A percentile compares a stretch with the other conserved stretches of the same genome.
phyloP scores from a whole-genome alignment of 2,888 invertebrate genomes.

The Drosophila macrospina region DNA sequence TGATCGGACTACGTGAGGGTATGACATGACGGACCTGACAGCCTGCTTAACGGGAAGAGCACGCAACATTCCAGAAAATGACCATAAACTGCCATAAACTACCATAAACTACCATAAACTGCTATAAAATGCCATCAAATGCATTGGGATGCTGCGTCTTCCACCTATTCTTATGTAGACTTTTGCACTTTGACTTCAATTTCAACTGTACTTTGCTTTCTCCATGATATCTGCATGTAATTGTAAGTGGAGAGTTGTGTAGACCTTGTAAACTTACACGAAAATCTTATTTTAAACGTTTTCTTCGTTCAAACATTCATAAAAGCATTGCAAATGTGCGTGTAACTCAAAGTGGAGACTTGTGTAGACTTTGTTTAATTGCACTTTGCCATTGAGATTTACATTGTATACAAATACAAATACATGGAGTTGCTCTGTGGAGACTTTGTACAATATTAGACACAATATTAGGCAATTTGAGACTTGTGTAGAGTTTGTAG shows the following conservation, averaged over 20 bases:
- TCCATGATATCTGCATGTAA: neutral
- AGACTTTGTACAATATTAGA: too few species aligned
- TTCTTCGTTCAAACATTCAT: neutral
- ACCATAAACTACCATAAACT: too few species aligned
- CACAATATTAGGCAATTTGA: too few species aligned
- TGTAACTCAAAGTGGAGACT: constrained; percentile 3
- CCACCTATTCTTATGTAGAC: constrained; percentile 15
- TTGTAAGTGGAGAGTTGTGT: constrained; percentile 4
- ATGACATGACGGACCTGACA: constrained; percentile 12
- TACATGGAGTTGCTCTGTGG: too few species aligned
- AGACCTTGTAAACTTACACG: constrained; percentile 1
- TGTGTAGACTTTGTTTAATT: constrained; percentile 23
- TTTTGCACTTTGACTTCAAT: neutral
- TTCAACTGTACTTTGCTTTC: neutral
- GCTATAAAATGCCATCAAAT: too few species aligned
- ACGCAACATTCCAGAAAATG: neutral
- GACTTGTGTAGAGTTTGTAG: neutral
- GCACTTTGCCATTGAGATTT: neutral
- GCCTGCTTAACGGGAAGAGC: neutral
- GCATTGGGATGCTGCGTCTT: too few species aligned
- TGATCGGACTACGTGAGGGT: constrained; percentile 51
- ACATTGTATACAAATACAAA: too few species aligned
- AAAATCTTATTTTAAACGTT: neutral
- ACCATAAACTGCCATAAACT: constrained; percentile 1
- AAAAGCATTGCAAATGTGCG: neutral